Evolutionary conservation across 1,140 invertebrate species (phyloP).

Genomic region (Apis dorsata): DNA sequence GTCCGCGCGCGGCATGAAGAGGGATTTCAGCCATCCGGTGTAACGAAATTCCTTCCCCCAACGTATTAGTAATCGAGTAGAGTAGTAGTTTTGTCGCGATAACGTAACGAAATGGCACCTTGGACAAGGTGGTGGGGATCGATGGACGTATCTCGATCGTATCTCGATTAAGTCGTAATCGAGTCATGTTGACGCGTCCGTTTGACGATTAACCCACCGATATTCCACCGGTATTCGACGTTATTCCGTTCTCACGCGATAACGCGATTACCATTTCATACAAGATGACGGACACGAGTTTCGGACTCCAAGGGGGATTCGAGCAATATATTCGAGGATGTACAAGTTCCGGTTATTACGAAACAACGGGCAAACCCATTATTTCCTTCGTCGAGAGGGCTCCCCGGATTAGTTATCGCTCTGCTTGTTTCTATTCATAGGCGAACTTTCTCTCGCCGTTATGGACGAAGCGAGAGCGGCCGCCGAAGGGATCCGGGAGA

Average conservation of each 20-base stretch:
- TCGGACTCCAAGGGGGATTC: background rate
- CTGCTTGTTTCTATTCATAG: constrained; percentile 28
- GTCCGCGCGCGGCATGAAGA: constrained; percentile 35
- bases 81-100: too few relatives aligned
- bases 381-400: constrained; percentile 6
- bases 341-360: background rate
- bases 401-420: background rate
- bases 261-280: constrained; percentile 21
- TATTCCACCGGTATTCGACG: background rate
- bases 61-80: constrained; percentile 35
- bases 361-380: background rate
- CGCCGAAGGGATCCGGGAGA: too few relatives aligned
- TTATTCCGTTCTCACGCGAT: background rate
- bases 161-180: too few relatives aligned
- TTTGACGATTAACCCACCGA: too few relatives aligned
- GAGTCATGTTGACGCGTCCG: too few relatives aligned
- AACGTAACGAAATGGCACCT: background rate
- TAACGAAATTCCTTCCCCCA: constrained; percentile 43
- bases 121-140: too few relatives aligned
- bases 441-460: background rate
- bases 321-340: background rate
- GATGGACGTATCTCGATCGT: too few relatives aligned
- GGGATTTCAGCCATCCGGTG: constrained; percentile 7
- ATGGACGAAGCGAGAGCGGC: too few relatives aligned
- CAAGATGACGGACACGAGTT: background rate